Conservation (phyloP, 2,797 vertebrate genomes). For the Pipistrellus kuhlii region DNA sequence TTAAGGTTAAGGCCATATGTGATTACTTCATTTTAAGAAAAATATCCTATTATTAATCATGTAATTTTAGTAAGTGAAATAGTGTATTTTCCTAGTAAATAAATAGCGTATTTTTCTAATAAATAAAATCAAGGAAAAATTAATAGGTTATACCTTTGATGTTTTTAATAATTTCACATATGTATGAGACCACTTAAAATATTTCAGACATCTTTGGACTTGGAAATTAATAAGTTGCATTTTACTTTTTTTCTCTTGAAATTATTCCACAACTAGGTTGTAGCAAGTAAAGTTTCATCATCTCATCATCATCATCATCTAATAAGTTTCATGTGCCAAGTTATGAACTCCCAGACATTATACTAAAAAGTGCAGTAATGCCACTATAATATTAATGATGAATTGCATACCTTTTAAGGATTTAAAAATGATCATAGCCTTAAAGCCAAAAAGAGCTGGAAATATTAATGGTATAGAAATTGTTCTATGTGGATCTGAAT, state of each 20-base stretch:
- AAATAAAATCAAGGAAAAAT: not conserved
- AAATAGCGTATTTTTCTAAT: not conserved
- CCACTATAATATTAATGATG: slow-evolving; percentile 88
- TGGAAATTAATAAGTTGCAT: slow-evolving; percentile 30
- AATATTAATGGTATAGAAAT: slow-evolving; percentile 88
- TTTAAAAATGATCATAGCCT: slow-evolving; percentile 89
- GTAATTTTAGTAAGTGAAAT: slow-evolving; percentile 23
- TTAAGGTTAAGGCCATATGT: slow-evolving; percentile 8
- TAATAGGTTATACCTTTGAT: not conserved
- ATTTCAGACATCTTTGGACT: not conserved
- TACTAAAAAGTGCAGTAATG: slow-evolving; percentile 84
- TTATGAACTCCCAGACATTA: slow-evolving; percentile 85
- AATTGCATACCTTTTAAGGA: slow-evolving; percentile 88
- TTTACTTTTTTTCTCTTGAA: slow-evolving; percentile 71
- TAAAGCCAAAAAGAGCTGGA: slow-evolving; percentile 87
- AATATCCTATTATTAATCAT: not conserved
- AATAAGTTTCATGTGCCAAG: slow-evolving; percentile 81
- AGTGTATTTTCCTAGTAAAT: slow-evolving; percentile 14
- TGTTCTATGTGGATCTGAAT: slow-evolving; percentile 87
- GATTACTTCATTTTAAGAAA: not conserved
- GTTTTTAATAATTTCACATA: slow-evolving; percentile 9
- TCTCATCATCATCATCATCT: slow-evolving; percentile 61
- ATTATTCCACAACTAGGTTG: slow-evolving; percentile 66
- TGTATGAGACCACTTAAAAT: slow-evolving; percentile 34
- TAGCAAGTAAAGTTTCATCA: slow-evolving; percentile 72